Evolutionary conservation across 2,113 vertebrate species (phyloP).

Genomic region (Pelobates fuscus): DNA sequence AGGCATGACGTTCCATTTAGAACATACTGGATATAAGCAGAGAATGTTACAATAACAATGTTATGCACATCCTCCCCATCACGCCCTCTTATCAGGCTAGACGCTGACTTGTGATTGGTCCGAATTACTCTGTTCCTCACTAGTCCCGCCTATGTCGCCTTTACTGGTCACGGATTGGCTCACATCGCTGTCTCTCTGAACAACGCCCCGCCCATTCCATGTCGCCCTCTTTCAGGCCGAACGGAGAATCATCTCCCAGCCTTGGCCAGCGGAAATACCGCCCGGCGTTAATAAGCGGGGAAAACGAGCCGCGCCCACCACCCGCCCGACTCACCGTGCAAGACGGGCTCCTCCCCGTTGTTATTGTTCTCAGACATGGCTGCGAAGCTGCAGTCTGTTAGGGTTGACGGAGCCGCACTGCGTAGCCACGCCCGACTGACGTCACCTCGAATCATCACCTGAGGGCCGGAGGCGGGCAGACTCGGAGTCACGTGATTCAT

Average conservation of each 20-base stretch:
- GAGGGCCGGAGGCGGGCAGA: background rate
- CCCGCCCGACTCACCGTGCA: conserved; percentile 26
- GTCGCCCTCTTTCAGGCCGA: background rate
- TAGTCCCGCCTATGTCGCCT: background rate
- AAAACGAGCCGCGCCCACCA: background rate
- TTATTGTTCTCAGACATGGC: conserved; percentile 42
- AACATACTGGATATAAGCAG: no score
- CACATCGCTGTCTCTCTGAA: background rate
- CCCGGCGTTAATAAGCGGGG: background rate
- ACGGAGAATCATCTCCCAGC: background rate
- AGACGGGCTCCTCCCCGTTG: conserved; percentile 27
- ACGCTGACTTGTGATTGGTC: background rate
- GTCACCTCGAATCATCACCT: conserved; percentile 20
- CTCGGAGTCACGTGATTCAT: background rate
- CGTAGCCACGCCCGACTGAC: conserved; percentile 36
- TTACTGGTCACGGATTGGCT: background rate
- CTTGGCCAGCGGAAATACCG: background rate
- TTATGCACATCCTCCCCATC: background rate
- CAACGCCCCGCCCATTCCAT: background rate
- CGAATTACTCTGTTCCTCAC: background rate
- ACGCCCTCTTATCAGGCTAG: background rate
- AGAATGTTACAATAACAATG: conserved; percentile 36
- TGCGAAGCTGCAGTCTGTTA: background rate
- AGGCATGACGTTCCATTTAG: no score
- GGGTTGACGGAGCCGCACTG: conserved; percentile 44